Percentiles rank a stretch among this genome's conserved stretches.
Conservation (phyloP, 2,888 invertebrate genomes). For the Allacma fusca region DNA sequence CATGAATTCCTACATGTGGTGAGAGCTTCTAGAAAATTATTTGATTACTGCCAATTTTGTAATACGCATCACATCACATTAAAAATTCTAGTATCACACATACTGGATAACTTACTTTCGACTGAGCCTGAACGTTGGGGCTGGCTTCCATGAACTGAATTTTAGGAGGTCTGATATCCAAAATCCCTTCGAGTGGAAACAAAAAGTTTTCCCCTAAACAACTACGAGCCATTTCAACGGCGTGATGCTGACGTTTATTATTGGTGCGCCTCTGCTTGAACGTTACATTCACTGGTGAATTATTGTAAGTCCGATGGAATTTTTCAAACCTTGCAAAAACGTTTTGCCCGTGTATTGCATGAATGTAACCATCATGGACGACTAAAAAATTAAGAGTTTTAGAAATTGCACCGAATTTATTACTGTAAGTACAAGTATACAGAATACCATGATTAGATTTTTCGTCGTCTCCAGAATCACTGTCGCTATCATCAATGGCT, state of each 20-base stretch:
- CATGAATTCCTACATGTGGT: background rate
- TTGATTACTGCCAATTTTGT: no score
- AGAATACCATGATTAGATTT: background rate
- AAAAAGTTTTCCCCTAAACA: conserved; percentile 74
- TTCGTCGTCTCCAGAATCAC: background rate
- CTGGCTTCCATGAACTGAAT: conserved; percentile 60
- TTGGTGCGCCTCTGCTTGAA: conserved; percentile 74
- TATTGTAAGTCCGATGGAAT: conserved; percentile 79
- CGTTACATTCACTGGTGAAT: conserved; percentile 79
- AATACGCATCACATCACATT: no score
- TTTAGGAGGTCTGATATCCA: conserved; percentile 68
- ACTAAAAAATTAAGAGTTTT: conserved; percentile 1
- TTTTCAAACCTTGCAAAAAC: conserved; percentile 78
- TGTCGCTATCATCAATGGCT: background rate
- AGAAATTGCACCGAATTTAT: no score
- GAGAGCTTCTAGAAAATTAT: no score
- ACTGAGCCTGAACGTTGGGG: background rate
- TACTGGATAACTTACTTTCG: no score
- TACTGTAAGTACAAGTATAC: no score
- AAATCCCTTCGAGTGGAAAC: conserved; percentile 70
- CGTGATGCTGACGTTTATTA: conserved; percentile 78
- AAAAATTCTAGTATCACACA: no score
- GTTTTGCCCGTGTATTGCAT: background rate
- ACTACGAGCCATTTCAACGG: conserved; percentile 71
- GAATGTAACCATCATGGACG: conserved; percentile 19